Percentiles rank a stretch among this genome's conserved stretches.
Conservation (phyloP, 2,113 vertebrate genomes). For the Brachypodius melanocephalos region DNA sequence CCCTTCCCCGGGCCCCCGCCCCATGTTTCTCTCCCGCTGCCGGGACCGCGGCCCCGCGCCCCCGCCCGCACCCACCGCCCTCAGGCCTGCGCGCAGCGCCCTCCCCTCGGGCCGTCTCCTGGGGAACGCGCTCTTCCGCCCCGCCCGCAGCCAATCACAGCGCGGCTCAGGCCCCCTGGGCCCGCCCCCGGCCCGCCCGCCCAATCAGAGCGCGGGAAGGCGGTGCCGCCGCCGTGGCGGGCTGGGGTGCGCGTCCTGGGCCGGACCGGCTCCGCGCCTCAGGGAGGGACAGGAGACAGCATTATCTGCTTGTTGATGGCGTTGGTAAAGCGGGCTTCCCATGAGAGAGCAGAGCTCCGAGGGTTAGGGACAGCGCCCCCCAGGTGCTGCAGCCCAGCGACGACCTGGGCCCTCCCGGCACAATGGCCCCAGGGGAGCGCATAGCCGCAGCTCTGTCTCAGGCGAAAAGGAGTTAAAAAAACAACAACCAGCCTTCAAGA, state of each 20-base stretch:
- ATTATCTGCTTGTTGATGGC: rapidly evolving
- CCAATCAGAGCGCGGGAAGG: not conserved
- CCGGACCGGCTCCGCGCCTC: not conserved
- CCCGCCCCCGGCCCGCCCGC: not conserved
- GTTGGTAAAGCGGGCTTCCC: rapidly evolving
- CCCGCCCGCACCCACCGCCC: not conserved
- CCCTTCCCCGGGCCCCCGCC: not conserved
- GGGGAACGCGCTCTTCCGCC: slow-evolving; percentile 34
- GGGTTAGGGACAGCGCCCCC: rapidly evolving
- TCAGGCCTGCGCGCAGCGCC: not conserved
- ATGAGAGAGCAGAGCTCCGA: not conserved
- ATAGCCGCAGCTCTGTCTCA: rapidly evolving
- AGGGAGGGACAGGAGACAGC: rapidly evolving
- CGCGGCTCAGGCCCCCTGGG: rapidly evolving
- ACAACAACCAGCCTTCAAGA: not conserved
- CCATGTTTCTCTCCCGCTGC: rapidly evolving
- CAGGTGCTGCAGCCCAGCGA: not conserved
- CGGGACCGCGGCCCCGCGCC: not conserved
- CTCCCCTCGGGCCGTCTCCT: not conserved
- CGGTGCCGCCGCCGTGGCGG: not conserved
- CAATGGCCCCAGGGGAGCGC: too few relatives aligned
- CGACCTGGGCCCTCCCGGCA: rapidly evolving
- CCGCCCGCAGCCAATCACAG: not conserved
- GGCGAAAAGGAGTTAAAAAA: rapidly evolving
- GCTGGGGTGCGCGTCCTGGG: not conserved